Percentiles rank a stretch among this genome's conserved stretches.
Conservation (phyloP, 2,113 vertebrate genomes). For the Percina caprodes region DNA sequence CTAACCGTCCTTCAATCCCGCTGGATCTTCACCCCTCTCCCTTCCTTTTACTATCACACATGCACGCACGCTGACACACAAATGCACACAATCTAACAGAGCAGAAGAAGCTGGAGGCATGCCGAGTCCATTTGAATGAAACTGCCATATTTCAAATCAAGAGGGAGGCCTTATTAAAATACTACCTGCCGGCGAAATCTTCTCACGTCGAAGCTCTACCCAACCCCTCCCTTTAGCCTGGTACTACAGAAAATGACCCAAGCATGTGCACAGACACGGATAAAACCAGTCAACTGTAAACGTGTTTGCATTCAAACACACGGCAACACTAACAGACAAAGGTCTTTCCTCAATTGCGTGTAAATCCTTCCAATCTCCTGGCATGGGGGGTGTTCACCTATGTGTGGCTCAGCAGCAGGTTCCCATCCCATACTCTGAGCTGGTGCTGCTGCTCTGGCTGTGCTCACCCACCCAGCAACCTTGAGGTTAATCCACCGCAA, state of each 20-base stretch:
- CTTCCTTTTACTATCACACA: conserved; percentile 13
- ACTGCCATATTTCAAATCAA: conserved; percentile 61
- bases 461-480: conserved; percentile 69
- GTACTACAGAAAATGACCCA: neutral
- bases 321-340: conserved; percentile 3
- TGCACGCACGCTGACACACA: conserved; percentile 1
- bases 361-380: conserved; percentile 61
- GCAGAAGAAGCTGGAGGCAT: conserved; percentile 41
- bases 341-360: conserved; percentile 30
- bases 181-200: conserved; percentile 41
- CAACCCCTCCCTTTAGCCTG: conserved; percentile 10
- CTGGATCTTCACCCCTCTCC: conserved; percentile 2
- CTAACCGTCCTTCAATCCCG: conserved; percentile 21
- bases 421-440: conserved; percentile 50
- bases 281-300: conserved; percentile 26
- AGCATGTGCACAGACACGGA: conserved; percentile 21
- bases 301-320: conserved; percentile 1
- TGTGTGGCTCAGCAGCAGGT: conserved; percentile 45
- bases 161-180: conserved; percentile 45
- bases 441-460: conserved; percentile 53
- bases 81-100: conserved; percentile 25
- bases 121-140: conserved; percentile 51
- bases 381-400: conserved; percentile 44
- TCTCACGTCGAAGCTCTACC: conserved; percentile 9
- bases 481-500: conserved; percentile 70